Percentiles rank a stretch among this genome's conserved stretches.
Evolutionary conservation across 2,888 invertebrate species (phyloP).

Genomic region (Drosophila sordidula): DNA sequence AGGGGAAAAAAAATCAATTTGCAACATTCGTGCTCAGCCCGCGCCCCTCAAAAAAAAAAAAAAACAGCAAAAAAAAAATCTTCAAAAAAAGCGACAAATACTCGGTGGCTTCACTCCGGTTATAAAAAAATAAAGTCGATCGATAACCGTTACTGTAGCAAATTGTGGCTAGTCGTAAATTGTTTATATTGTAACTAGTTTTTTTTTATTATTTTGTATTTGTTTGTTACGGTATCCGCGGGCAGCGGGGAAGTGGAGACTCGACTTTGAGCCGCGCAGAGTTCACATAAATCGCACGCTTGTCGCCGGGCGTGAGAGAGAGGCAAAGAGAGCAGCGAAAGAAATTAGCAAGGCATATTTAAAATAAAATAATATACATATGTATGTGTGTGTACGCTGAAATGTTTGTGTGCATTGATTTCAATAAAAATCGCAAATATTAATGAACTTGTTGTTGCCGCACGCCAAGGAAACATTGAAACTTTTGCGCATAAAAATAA

Average conservation of each 20-base stretch:
- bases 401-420: constrained; percentile 38
- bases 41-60: constrained; percentile 16
- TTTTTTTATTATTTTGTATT: constrained; percentile 21
- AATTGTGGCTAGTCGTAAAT: constrained; percentile 20
- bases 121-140: constrained; percentile 36
- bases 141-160: constrained; percentile 38
- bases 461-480: constrained; percentile 52
- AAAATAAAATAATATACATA: background rate
- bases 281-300: constrained; percentile 29
- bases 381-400: background rate
- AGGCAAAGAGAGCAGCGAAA: constrained; percentile 24
- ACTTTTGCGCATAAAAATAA: constrained; percentile 46
- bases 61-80: constrained; percentile 17
- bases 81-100: constrained; percentile 24
- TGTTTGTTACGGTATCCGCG: constrained; percentile 12
- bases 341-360: constrained; percentile 45
- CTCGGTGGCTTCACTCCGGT: constrained; percentile 9
- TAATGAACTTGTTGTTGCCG: constrained; percentile 54
- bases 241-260: constrained; percentile 8
- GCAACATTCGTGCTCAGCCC: constrained; percentile 38
- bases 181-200: constrained; percentile 3
- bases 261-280: background rate
- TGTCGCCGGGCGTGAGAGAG: constrained; percentile 43
- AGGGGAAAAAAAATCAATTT: constrained; percentile 41
- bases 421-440: constrained; percentile 60